Conservation (phyloP, 2,113 vertebrate species). For the Hypomesus transpacificus region DNA sequence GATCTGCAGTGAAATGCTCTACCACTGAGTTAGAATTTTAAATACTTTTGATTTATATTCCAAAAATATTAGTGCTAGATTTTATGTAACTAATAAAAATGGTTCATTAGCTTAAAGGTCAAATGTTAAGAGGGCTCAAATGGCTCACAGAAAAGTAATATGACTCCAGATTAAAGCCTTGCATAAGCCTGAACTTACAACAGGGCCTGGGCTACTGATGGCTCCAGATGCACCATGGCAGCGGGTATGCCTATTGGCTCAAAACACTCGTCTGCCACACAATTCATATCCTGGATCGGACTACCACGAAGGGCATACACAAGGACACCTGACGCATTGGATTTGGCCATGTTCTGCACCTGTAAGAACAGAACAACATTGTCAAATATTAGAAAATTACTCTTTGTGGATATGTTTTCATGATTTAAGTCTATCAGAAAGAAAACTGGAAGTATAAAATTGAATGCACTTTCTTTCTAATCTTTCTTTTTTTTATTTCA, state of each 20-base stretch:
- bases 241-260: conserved; percentile 61
- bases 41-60: too few relatives aligned
- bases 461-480: too few relatives aligned
- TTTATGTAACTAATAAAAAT: too few relatives aligned
- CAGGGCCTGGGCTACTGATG: conserved; percentile 53
- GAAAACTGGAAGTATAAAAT: too few relatives aligned
- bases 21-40: too few relatives aligned
- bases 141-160: not conserved
- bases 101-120: too few relatives aligned
- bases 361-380: conserved; percentile 23
- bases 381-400: not conserved
- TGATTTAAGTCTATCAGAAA: not conserved
- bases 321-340: conserved; percentile 69
- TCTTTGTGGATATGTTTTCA: not conserved
- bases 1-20: too few relatives aligned
- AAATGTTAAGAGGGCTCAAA: too few relatives aligned
- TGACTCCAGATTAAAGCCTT: not conserved
- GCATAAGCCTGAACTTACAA: conserved; percentile 43
- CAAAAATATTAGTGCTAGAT: too few relatives aligned
- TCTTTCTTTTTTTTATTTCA: not conserved
- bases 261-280: conserved; percentile 61
- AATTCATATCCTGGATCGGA: conserved; percentile 76
- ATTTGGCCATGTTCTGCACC: conserved; percentile 70
- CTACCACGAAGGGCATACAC: conserved; percentile 63
- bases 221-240: conserved; percentile 72